Base-by-base conservation (phyloP, 2,797 vertebrate species). In the Hydrolagus colliei region DNA sequence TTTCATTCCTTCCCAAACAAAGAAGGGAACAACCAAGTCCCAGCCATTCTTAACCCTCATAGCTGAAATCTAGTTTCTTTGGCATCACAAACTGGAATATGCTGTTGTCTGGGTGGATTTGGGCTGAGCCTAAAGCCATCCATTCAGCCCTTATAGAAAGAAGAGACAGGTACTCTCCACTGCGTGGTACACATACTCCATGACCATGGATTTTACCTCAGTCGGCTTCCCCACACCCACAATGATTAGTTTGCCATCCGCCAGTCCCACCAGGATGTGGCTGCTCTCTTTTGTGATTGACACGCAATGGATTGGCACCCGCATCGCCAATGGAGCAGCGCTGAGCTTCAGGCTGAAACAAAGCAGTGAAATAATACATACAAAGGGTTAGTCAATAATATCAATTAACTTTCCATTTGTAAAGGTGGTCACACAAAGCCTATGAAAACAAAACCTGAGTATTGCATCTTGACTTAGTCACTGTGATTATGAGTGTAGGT, bases 241-340 rank as follows among this genome's bases (percentile, higher is more conserved):
- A 88, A 99, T 93, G 93, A 99, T 99, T 93, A 99, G 93, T 92
- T 98, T 99, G 89, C 98, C 98, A 0, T 99, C 97, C 90, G 97
- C 93, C 86, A 99, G 94, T 85, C 98, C 98, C 88, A 97, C 96
- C 87, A 99, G 94, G 86, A 96, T 93, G 85, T 99, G 97, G 89
- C 97, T 98, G 89, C 94, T 93, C 88, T 99, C 97, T 92, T 99
- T 99, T 87, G 96, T 96, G 89, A 98, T 95, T 1, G 95, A 97
- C 87, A 99, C 94, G 84, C 96, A 96, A 20, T 94, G 94, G 87
- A 99, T 96, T 5, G 97, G 94, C 86, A 97, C 93, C 20, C 96
- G 89, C 98, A 99, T 98, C 86, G 95, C 94, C 93, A 98, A 94
- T 61, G 97, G 97, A 4, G 94, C 93, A 74, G 91, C 67, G 32